Base-by-base conservation (phyloP, 1,140 invertebrate genomes). In the Drosophila aff. region DNA sequence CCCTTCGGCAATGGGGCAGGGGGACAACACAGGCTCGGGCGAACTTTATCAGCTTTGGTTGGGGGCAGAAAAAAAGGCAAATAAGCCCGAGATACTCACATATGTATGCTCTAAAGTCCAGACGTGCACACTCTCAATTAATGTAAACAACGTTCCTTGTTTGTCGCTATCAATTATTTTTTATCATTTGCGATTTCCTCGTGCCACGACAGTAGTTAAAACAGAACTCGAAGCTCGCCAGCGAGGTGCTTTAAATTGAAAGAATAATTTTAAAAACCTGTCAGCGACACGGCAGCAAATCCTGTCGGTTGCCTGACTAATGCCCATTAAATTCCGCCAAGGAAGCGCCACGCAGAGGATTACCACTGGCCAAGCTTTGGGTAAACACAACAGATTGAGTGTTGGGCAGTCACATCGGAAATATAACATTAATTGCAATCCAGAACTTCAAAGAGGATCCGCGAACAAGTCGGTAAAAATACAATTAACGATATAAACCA, bases 21-120 rank as follows among this genome's bases (percentile, higher is more conserved):
- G 38, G 28, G 2, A 28, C 18, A 41, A 15, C 23, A 44, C 23
- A 44, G 52, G 8, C 52, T 55, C 52, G 13, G 15, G 5, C 15
- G 21, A 59, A 43, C 41, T 65, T 66, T 65, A 65, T 65, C 63
- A 43, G 28, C 43, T n/a, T 23, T 15, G 31, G 26, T 47, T 26
- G 46, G 10, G 53, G 18, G 62, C 7, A 16, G n/a, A 38, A 31
- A 55, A 7, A 31, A 31, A 68, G 46, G 44, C 47, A 65, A 67
- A 40, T 23, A 61, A 62, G 43, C 16, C 33, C n/a, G 23, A 63
- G 21, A 47, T 47, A 62, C 59, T 62, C 44, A 9, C 41, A 67
- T 67, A 63, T 38, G 26, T 13, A 28, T 31, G 43, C 65, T 68
- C 64, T 71, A 44, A 55, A 68, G 67, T 71, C 33, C 40, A 68